phyloP scores from a whole-genome alignment of 2,888 invertebrate species.

The Campaea margaritaria region DNA sequence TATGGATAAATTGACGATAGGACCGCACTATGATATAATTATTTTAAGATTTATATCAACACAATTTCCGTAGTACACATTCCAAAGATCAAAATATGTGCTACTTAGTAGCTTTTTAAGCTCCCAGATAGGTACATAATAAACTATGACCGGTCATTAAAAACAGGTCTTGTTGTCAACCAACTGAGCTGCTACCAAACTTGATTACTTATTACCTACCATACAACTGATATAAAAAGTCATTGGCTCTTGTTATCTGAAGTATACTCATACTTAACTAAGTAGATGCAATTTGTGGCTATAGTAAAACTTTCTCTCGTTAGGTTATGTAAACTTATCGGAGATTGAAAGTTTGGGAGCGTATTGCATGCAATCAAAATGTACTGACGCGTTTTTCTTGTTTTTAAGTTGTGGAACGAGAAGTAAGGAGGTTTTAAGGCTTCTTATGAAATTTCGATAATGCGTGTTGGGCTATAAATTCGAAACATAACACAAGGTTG shows the following conservation, averaged over 20 bases:
- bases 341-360: conserved; percentile 24
- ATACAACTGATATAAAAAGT: not conserved
- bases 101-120: not conserved
- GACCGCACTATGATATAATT: no score
- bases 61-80: no score
- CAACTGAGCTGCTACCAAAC: no score
- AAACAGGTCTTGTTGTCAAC: no score
- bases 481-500: no score
- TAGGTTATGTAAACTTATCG: conserved; percentile 29
- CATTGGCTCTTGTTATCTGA: not conserved
- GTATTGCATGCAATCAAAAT: conserved; percentile 9
- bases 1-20: no score
- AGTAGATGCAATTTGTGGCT: conserved; percentile 26
- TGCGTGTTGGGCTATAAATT: no score
- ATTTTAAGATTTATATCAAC: no score
- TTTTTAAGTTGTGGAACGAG: conserved; percentile 14
- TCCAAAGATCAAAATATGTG: no score
- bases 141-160: no score
- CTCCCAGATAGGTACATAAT: no score
- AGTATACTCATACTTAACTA: not conserved
- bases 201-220: no score
- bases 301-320: conserved; percentile 33
- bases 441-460: not conserved
- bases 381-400: conserved; percentile 21
- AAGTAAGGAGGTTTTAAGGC: not conserved